Percentiles rank a stretch among this genome's conserved stretches.
Conservation (phyloP, 2,888 invertebrate species). For the Nephrotoma flavescens region DNA sequence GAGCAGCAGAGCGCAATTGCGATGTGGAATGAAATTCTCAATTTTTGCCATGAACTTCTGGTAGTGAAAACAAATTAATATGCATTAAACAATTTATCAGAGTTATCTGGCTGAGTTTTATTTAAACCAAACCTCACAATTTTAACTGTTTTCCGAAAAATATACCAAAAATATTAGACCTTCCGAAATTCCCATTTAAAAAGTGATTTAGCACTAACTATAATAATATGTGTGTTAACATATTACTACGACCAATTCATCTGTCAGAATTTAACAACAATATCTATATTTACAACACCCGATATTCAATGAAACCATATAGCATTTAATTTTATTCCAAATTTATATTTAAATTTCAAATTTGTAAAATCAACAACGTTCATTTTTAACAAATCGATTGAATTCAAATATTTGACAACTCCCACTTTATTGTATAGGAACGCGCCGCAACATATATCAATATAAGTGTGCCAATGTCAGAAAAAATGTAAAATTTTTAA, state of each 20-base stretch:
- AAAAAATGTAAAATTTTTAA: not conserved
- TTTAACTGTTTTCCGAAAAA: too few species aligned
- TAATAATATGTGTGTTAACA: too few species aligned
- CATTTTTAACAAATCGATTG: not conserved
- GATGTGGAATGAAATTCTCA: too few species aligned
- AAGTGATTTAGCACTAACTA: too few species aligned
- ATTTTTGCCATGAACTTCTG: too few species aligned
- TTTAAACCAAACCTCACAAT: too few species aligned
- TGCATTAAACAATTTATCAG: too few species aligned
- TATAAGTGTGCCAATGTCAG: not conserved
- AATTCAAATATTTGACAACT: not conserved
- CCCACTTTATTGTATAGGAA: not conserved
- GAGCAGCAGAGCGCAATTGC: too few species aligned
- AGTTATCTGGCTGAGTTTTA: too few species aligned
- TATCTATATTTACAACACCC: not conserved
- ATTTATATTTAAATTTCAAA: not conserved
- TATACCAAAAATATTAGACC: too few species aligned
- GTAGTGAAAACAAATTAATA: too few species aligned
- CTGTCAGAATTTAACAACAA: not conserved
- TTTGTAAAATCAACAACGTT: not conserved
- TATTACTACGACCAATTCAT: not conserved
- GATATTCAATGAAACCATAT: not conserved
- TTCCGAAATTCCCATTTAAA: too few species aligned
- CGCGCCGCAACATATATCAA: not conserved
- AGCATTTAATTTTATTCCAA: not conserved